These are phyloP conservation scores for Melanotaenia pygmaea DNA, from an alignment of 2,797 vertebrate genomes.

Conservation along the genomic window DNA sequence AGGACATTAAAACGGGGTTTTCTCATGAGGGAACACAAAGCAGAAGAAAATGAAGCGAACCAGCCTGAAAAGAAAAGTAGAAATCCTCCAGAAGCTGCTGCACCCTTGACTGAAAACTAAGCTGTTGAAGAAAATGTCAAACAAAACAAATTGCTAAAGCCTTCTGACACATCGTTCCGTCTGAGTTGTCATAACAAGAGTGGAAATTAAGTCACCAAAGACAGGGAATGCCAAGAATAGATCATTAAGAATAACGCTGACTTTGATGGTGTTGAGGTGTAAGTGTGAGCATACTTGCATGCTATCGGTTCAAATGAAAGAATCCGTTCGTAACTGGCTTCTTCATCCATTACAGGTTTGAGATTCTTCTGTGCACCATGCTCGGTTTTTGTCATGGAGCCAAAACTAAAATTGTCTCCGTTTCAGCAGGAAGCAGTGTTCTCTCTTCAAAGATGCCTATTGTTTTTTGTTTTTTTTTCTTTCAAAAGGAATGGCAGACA, in stretches of 20 bases:
- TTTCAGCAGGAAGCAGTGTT: slow-evolving; percentile 56
- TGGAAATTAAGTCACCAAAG: slow-evolving; percentile 57
- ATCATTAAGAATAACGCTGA: slow-evolving; percentile 55
- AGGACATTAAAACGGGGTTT: slow-evolving; percentile 40
- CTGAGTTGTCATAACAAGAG: slow-evolving; percentile 49
- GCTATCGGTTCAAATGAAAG: slow-evolving; percentile 37
- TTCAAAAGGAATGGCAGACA: slow-evolving; percentile 35
- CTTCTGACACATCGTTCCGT: slow-evolving; percentile 37
- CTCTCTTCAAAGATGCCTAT: slow-evolving; percentile 41
- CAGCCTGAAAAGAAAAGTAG: slow-evolving; percentile 38
- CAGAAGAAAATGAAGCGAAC: slow-evolving; percentile 60
- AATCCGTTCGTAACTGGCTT: slow-evolving; percentile 48
- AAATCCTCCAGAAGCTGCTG: slow-evolving; percentile 48
- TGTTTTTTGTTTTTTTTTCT: slow-evolving; percentile 6
- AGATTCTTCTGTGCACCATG: slow-evolving; percentile 27
- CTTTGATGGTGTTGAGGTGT: slow-evolving; percentile 24
- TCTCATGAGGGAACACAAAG: slow-evolving; percentile 47
- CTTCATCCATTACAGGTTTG: slow-evolving; percentile 19
- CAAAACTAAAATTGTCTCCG: slow-evolving; percentile 66
- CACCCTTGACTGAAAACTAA: slow-evolving; percentile 54
- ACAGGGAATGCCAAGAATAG: slow-evolving; percentile 36
- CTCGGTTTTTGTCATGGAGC: slow-evolving; percentile 59
- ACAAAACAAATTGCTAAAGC: slow-evolving; percentile 61
- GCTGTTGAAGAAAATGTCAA: slow-evolving; percentile 58
- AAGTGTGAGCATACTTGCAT: slow-evolving; percentile 3